Base-by-base conservation (phyloP, 2,888 invertebrate genomes). In the Papilio demoleus region DNA sequence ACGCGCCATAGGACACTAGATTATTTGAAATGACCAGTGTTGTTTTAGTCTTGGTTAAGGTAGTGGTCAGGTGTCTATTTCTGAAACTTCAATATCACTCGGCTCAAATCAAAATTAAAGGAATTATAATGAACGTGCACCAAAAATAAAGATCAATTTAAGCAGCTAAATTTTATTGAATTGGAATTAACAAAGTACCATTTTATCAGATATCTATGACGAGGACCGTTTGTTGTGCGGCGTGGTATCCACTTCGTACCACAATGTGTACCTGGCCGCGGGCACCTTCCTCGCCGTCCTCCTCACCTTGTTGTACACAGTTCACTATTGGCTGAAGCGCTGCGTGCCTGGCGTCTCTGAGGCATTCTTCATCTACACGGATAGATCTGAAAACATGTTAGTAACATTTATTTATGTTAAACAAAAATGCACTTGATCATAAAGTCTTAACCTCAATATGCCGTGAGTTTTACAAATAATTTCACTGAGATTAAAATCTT, bases 341-440 rank as follows among this genome's bases (percentile, higher is more conserved):
- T 92, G 90, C 71, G 86, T 92, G 61, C 90, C 92, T 17, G 81
- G 79, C 71, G 91, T 92, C 1, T 90, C 92, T 0, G 83, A 88
- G 6, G 92, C 92, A 0, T 92, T 92, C 76, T 92, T 92, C 76
- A 77, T 92, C 9, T 92, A 88, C 73, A 83, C 83, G 0, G 83
- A 89, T n/a, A 82, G 86, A 58, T 80, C 83, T 66, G 91, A 91
- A 73, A 92, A 91, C 73, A 76, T 82, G 92, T 90, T 65, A 73
- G 86, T 77, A 50, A 3, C 36, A 24, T 62, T 53, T 9, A 58
- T 58, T n/a, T 3, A 31, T 56, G 24, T 22, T 31, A 4, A 31
- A 6, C 6, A 31, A 3, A 31, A 3, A 3, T 31, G 31, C 31
- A 31, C 31, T 31, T 31, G 6, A 31, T 31, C 3, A 4, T 31